Base-by-base conservation (phyloP, 2,888 invertebrate species). In the Entomobrya proxima region DNA sequence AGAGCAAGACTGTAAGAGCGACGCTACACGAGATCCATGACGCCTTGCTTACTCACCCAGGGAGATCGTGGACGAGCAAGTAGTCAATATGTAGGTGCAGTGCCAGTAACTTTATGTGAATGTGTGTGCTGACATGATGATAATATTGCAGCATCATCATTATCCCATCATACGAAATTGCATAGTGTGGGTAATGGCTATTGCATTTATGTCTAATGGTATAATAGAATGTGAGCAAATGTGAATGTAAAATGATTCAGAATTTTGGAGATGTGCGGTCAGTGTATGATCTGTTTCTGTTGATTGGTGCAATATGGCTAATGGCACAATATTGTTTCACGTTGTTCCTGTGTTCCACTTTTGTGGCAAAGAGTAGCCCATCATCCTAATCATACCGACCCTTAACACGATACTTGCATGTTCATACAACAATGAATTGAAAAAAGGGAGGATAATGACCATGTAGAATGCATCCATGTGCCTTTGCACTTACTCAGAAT, bases 81-180 rank as follows among this genome's bases (percentile, higher is more conserved):
- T n/a, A 47, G 47, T 61, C 5, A 30, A n/a, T 40, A 27, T 47
- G 50, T 30, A 50, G 47, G 1, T 67, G 67, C 6, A 15, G 15
- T 27, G 27, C 30, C 21, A 9, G 27, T 15, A 7, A 2, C 50
- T 9, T 37, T 50, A 50, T 72, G 47, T 50, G 74, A n/a, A n/a
- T 37, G 18, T 30, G 76, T 69, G 40, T 69, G 77, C 84, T 84
- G 69, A 69, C 84, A 84, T 44, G 69, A 69, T 84, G 77, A 84
- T 77, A 77, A 77, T 69, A 77, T 77, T 84, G 84, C 83, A 64
- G 83, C 84, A 84, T 77, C 77, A 84, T 77, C 84, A 84, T 84
- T 84, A 69, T 84, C 77, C 40, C 77, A 77, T 84, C 69, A 84
- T 21, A 47, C 40, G 40, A 77, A 82, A 82, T 76, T 83, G 82